Base-by-base conservation (phyloP, 2,797 vertebrate genomes). In the Falco cherrug region DNA sequence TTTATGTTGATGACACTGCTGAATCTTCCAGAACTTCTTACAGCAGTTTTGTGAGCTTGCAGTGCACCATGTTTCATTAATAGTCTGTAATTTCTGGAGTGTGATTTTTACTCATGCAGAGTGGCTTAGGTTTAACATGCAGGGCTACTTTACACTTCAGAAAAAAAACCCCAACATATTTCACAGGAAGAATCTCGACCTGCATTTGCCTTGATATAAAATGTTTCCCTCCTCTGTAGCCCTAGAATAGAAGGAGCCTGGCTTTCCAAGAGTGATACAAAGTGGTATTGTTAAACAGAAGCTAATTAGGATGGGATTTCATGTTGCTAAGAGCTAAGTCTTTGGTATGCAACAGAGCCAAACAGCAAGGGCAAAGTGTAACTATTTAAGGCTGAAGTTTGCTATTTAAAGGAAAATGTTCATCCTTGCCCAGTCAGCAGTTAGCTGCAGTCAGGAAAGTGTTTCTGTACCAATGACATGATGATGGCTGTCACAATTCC, bases 261-360 rank as follows among this genome's bases (percentile, higher is more conserved):
- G 83, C 82, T 67, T 96, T 95, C 96, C 97, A 87, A 96, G 84
- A 87, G 81, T 60, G 64, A 90, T 96, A 98, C 97, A 97, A 98
- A 97, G 94, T 93, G 77, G 94, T 96, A 98, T 98, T 98, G 98
- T 98, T 96, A 92, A 98, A 95, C 92, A 75, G 43, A 76, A 95
- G 94, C 95, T 97, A 96, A 95, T 97, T 98, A 95, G 83, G 95
- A 96, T 97, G 95, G 94, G 96, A 94, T 98, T 98, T 98, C 97
- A 75, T 47, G 96, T 98, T 97, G 95, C 97, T 96, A 95, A 97
- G 98, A 97, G 96, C 97, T 97, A 94, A 93, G 57, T 82, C 92
- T 97, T 97, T 92, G 95, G 97, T 94, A 96, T 97, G 96, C 95
- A 94, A 45, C 65, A 89, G 83, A 95, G 70, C 86, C 94, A 95